Conservation (phyloP, 2,113 vertebrate species). For the Plectropomus leopardus region DNA sequence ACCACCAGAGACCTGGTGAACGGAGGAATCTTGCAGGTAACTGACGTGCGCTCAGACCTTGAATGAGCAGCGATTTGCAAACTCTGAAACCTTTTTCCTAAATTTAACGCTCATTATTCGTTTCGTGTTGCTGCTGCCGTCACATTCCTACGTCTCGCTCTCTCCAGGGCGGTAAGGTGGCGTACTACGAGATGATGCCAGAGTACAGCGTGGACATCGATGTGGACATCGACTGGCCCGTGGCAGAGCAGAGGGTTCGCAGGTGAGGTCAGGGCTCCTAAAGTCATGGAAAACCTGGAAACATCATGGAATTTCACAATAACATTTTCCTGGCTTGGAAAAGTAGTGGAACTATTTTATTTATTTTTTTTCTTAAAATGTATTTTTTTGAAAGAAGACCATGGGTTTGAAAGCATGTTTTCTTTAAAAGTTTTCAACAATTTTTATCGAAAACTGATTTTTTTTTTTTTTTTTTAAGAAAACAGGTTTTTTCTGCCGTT, state of each 20-base stretch:
- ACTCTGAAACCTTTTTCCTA: no score
- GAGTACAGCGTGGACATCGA: slow-evolving; percentile 97
- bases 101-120: not conserved
- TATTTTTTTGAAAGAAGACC: no score
- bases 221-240: slow-evolving; percentile 97
- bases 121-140: not conserved
- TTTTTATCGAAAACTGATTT: no score
- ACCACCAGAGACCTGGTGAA: slow-evolving; percentile 86
- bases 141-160: not conserved
- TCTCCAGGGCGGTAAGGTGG: slow-evolving; percentile 89
- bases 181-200: slow-evolving; percentile 94
- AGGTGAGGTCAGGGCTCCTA: slow-evolving; percentile 82
- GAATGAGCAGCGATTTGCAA: not conserved
- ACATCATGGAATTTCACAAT: no score
- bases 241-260: slow-evolving; percentile 95
- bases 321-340: no score
- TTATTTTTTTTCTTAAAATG: no score
- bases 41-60: not conserved
- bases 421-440: no score
- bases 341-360: no score
- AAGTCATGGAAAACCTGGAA: no score
- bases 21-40: slow-evolving; percentile 88
- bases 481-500: no score
- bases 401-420: no score
- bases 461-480: no score